A percentile compares a stretch with the other conserved stretches of the same genome.
phyloP scores from a whole-genome alignment of 2,113 vertebrate species.

The Semicossyphus pulcher region DNA sequence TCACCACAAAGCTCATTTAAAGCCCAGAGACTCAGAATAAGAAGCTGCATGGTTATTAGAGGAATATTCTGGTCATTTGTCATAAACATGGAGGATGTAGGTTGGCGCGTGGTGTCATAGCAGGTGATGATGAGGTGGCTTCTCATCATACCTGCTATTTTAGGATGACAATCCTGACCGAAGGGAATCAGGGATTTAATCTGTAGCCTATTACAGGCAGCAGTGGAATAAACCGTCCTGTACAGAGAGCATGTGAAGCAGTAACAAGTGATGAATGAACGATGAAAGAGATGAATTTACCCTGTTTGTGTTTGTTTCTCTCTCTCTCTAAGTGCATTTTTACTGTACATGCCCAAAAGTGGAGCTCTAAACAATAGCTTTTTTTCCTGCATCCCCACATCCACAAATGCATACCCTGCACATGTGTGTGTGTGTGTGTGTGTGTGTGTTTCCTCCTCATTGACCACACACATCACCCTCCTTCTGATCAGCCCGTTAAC shows the following conservation, averaged over 20 bases:
- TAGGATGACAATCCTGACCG: conserved; percentile 28
- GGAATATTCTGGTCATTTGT: conserved; percentile 27
- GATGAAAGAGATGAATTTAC: neutral
- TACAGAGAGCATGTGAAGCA: neutral
- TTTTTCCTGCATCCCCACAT: conserved; percentile 14
- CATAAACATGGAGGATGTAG: conserved; percentile 7
- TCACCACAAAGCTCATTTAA: conserved; percentile 3
- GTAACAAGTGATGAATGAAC: conserved; percentile 7
- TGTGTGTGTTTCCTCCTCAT: conserved; percentile 33
- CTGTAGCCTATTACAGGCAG: conserved; percentile 12
- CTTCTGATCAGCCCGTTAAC: conserved; percentile 56
- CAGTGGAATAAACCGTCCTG: conserved; percentile 33
- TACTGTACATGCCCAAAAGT: conserved; percentile 18
- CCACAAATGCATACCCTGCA: conserved; percentile 13
- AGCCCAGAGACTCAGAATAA: neutral
- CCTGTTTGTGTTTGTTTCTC: neutral
- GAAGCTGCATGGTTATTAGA: neutral
- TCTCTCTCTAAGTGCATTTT: neutral
- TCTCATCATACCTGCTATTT: conserved; percentile 53
- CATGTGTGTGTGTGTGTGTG: neutral
- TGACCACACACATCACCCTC: conserved; percentile 53
- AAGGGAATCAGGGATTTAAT: conserved; percentile 51
- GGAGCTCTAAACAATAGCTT: conserved; percentile 44
- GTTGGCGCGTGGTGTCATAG: conserved; percentile 15
- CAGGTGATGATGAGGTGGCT: conserved; percentile 49